A percentile compares a stretch with the other conserved stretches of the same genome.
Conservation (phyloP, 2,113 vertebrate species). For the Actinemys pallida region DNA sequence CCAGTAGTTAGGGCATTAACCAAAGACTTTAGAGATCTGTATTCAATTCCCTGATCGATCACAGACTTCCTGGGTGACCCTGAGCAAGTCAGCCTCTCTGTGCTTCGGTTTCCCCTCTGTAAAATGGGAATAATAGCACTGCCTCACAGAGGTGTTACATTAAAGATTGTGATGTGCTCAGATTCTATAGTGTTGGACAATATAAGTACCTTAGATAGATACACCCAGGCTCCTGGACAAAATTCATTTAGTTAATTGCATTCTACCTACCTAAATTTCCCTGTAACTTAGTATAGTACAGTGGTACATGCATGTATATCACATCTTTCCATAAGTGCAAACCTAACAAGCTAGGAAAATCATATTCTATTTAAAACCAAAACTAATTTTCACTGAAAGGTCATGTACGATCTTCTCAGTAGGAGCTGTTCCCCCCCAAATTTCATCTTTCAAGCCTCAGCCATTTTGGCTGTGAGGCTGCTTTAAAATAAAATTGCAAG, state of each 20-base stretch:
- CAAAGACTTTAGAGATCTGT: no score
- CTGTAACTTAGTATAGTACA: neutral
- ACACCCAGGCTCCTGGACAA: neutral
- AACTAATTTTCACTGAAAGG: neutral
- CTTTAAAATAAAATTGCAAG: no score
- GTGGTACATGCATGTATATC: neutral
- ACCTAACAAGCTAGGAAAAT: neutral
- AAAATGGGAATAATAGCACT: no score
- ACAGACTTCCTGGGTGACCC: no score
- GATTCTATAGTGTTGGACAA: no score
- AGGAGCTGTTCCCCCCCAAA: rapidly evolving
- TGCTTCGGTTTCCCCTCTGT: no score
- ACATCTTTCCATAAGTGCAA: neutral
- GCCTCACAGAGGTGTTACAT: no score
- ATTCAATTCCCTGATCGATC: no score
- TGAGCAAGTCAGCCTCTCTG: no score
- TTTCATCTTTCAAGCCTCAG: neutral
- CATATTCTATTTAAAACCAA: neutral
- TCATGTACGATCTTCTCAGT: neutral
- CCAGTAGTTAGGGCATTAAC: no score
- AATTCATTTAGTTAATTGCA: neutral
- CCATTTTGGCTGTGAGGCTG: neutral
- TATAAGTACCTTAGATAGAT: no score
- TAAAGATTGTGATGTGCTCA: no score
- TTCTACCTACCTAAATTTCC: neutral